Evolutionary conservation across 2,888 invertebrate genomes (phyloP).

Genomic region (Watsonalla binaria): DNA sequence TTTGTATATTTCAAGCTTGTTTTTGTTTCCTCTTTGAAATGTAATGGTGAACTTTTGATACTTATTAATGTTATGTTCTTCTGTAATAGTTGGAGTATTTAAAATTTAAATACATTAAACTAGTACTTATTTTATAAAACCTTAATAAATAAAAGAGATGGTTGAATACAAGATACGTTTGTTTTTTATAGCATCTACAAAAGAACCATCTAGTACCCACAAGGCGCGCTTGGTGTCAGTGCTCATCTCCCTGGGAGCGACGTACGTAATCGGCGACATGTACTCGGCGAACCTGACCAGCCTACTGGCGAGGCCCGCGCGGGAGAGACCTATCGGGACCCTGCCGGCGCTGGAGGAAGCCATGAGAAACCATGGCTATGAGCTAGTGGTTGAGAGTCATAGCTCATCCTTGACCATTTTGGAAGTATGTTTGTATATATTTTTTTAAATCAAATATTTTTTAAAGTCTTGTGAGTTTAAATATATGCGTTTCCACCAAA

Average conservation of each 20-base stretch:
- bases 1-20: too few species aligned
- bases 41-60: too few species aligned
- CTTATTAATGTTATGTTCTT: too few species aligned
- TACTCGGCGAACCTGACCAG: slow-evolving; percentile 89
- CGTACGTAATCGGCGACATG: slow-evolving; percentile 88
- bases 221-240: slow-evolving; percentile 84
- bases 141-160: too few species aligned
- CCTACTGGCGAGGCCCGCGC: slow-evolving; percentile 83
- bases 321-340: slow-evolving; percentile 83
- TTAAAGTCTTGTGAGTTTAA: slow-evolving; percentile 1
- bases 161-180: not conserved
- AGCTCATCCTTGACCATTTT: slow-evolving; percentile 85
- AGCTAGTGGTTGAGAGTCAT: slow-evolving; percentile 84
- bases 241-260: slow-evolving; percentile 84
- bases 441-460: not conserved
- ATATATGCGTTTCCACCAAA: not conserved
- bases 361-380: slow-evolving; percentile 81
- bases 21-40: too few species aligned
- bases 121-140: too few species aligned
- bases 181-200: slow-evolving; percentile 67
- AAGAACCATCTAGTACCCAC: slow-evolving; percentile 80
- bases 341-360: slow-evolving; percentile 81
- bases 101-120: too few species aligned
- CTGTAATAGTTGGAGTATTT: too few species aligned
- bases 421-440: slow-evolving; percentile 64